phyloP scores from a whole-genome alignment of 2,797 vertebrate genomes.

The Benthosema pterotum region DNA sequence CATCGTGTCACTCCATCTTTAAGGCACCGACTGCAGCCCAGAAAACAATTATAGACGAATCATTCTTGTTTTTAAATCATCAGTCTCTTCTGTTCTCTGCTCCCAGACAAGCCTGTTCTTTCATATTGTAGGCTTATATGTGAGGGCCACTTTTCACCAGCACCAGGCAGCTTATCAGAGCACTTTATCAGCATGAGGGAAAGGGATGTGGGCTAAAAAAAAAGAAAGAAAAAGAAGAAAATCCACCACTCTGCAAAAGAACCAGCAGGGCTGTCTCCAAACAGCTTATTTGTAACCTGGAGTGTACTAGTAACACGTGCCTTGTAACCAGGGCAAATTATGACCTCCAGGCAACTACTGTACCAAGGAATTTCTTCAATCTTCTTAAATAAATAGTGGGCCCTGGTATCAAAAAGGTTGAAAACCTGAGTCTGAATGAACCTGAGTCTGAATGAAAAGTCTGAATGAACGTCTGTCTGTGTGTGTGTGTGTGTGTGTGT shows the following conservation, averaged over 20 bases:
- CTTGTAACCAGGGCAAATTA: too few relatives aligned
- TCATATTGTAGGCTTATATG: too few relatives aligned
- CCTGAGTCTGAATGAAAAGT: too few relatives aligned
- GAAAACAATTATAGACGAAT: too few relatives aligned
- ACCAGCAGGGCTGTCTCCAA: constrained; percentile 89
- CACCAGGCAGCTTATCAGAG: constrained; percentile 90
- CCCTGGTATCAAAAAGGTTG: too few relatives aligned
- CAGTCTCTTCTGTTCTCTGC: constrained; percentile 56
- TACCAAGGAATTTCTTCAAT: too few relatives aligned
- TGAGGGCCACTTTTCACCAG: constrained; percentile 84
- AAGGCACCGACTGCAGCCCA: too few relatives aligned
- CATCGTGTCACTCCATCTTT: too few relatives aligned
- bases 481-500: constrained; percentile 7
- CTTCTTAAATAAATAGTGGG: too few relatives aligned
- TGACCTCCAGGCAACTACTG: too few relatives aligned
- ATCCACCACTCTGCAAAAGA: constrained; percentile 66
- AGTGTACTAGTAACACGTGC: constrained; percentile 69
- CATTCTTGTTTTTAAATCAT: constrained; percentile 40
- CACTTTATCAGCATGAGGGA: constrained; percentile 93
- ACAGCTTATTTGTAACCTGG: constrained; percentile 88
- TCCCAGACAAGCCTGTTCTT: constrained; percentile 84
- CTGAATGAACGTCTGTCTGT: not conserved
- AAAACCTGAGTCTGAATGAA: too few relatives aligned
- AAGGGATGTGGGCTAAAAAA: constrained; percentile 91
- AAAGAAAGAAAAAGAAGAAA: too few relatives aligned